phyloP scores from a whole-genome alignment of 2,888 invertebrate genomes.

The Drosophila algonquin region DNA sequence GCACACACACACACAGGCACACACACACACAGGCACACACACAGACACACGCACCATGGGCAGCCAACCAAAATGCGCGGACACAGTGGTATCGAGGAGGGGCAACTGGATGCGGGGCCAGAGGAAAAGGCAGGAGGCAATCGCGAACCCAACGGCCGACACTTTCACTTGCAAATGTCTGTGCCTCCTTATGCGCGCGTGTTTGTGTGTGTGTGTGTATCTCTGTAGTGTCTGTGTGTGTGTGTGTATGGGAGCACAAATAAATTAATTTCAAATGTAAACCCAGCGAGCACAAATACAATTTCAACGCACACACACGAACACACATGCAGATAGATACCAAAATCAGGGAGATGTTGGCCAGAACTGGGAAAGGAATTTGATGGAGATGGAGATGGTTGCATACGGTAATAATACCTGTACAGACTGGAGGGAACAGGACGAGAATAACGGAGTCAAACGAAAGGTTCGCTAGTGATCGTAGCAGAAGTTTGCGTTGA shows the following conservation, averaged over 20 bases:
- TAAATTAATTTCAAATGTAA: constrained; percentile 77
- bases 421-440: neutral
- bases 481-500: too few relatives aligned
- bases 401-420: neutral
- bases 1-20: constrained; percentile 16
- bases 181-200: neutral
- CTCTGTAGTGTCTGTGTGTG: constrained; percentile 15
- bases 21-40: constrained; percentile 14
- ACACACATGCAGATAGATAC: constrained; percentile 7
- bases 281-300: constrained; percentile 65
- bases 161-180: constrained; percentile 69
- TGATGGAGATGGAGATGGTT: neutral
- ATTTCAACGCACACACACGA: constrained; percentile 55
- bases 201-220: constrained; percentile 9
- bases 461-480: too few relatives aligned
- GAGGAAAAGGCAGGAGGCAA: constrained; percentile 2
- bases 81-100: constrained; percentile 47
- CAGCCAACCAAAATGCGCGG: constrained; percentile 77
- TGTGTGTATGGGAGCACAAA: constrained; percentile 59
- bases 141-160: constrained; percentile 59
- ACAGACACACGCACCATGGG: constrained; percentile 54
- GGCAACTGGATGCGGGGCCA: neutral
- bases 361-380: neutral
- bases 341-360: constrained; percentile 7
- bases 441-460: neutral